These are phyloP conservation scores for Ditula angustiorana DNA, from an alignment of 2,888 invertebrate genomes.

Conservation along the genomic window DNA sequence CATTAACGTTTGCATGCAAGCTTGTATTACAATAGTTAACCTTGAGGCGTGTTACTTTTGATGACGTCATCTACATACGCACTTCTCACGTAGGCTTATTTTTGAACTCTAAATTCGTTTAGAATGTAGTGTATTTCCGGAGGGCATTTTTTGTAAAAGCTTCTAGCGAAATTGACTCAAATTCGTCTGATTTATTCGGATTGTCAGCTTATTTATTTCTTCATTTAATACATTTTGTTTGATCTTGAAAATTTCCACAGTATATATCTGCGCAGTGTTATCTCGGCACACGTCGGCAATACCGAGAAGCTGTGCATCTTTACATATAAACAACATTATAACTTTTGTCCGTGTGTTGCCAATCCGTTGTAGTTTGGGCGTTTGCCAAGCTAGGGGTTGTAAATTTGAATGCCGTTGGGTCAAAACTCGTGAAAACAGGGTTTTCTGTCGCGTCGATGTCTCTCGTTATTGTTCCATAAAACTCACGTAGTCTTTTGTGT, in stretches of 20 bases:
- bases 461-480: background rate
- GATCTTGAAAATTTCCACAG: background rate
- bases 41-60: constrained; percentile 23
- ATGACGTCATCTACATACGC: constrained; percentile 11
- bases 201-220: constrained; percentile 21
- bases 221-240: constrained; percentile 28
- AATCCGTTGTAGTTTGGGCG: constrained; percentile 35
- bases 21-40: constrained; percentile 13
- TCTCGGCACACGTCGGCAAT: constrained; percentile 17
- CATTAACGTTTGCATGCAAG: constrained; percentile 22
- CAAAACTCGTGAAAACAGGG: constrained; percentile 25
- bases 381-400: constrained; percentile 30
- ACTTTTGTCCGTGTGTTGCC: constrained; percentile 32
- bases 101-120: constrained; percentile 7
- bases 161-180: constrained; percentile 10
- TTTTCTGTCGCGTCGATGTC: constrained; percentile 11
- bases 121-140: constrained; percentile 26
- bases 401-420: constrained; percentile 22
- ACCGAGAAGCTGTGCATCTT: constrained; percentile 14
- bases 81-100: background rate
- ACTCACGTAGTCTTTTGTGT: background rate
- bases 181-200: constrained; percentile 16
- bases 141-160: constrained; percentile 3
- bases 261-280: constrained; percentile 10
- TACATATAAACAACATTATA: constrained; percentile 34